Conservation (phyloP, 1,140 invertebrate genomes). For the Neocloeon triangulifer region DNA sequence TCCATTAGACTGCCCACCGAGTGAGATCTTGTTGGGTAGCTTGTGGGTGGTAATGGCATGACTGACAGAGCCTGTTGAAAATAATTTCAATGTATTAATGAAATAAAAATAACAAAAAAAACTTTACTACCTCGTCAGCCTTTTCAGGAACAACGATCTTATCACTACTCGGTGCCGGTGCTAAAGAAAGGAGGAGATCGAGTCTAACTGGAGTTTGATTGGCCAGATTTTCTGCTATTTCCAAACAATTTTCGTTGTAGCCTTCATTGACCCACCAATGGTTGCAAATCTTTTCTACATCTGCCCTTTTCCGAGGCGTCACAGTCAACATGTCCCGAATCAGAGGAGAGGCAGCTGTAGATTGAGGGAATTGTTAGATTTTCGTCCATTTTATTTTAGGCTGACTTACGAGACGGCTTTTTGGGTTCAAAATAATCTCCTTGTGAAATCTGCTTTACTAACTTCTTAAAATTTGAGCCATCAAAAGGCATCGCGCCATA, state of each 20-base stretch:
- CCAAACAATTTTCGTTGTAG: constrained; percentile 59
- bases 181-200: constrained; percentile 65
- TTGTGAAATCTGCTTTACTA: constrained; percentile 91
- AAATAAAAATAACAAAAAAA: neutral
- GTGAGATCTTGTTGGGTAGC: constrained; percentile 29
- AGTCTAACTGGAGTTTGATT: constrained; percentile 73
- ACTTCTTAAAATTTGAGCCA: constrained; percentile 89
- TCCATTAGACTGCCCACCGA: constrained; percentile 43
- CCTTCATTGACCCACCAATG: constrained; percentile 81
- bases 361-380: constrained; percentile 9
- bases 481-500: constrained; percentile 99
- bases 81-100: neutral
- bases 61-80: constrained; percentile 3
- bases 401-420: constrained; percentile 62
- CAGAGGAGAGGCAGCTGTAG: constrained; percentile 71
- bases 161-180: constrained; percentile 40
- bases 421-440: constrained; percentile 95
- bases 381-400: too few species aligned
- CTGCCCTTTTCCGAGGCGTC: constrained; percentile 66
- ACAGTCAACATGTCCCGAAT: constrained; percentile 89
- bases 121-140: constrained; percentile 16
- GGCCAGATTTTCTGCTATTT: constrained; percentile 66
- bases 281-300: constrained; percentile 79
- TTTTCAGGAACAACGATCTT: constrained; percentile 34
- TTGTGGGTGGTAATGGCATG: constrained; percentile 13